Evolutionary conservation across 2,888 invertebrate species (phyloP), one percentile per base, ranked within the genome.

Genomic region (Idaea biselata): DNA sequence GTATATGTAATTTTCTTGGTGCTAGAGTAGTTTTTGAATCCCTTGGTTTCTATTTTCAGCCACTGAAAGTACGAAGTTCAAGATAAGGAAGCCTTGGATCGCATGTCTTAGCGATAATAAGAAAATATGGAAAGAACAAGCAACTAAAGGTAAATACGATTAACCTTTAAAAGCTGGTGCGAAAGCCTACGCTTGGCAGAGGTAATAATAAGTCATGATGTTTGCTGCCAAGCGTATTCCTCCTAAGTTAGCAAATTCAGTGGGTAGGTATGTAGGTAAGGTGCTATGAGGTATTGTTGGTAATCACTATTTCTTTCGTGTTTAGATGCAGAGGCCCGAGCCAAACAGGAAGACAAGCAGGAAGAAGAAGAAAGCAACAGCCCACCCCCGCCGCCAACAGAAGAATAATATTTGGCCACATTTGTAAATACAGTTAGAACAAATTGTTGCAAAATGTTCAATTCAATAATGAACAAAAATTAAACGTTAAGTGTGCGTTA

Each of bases 51-150:
- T 54, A 58, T 14, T 84, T 85, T 59, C 86, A 88, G 89, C 83
- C 63, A 86, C 77, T 59, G 90, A 93, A 68, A 73, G 77, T 11
- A 80, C 71, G 61, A 84, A 93, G 77, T 95, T 95, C 78, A 93
- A 94, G 82, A 95, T 97, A 66, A 94, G 94, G 70, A 96, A 97
- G 79, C 97, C 97, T 0, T 97, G 97, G 97, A 91, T 94, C 55
- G 89, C 94, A 31, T 96, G 96, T 84, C 94, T 97, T 60, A 93
- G 93, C 56, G 95, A 96, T 73, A 97, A 97, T 87, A 97, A 97
- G 86, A 94, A 94, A 73, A 95, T 95, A 76, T 97, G 97, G 97
- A 96, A 96, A 79, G 96, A 96, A 71, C 96, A 96, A 86, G 96
- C 96, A 63, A 90, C 95, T 60, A 95, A 95, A 93, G 96, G 96